A percentile compares a stretch with the other conserved stretches of the same genome.
phyloP scores from a whole-genome alignment of 2,888 invertebrate genomes.

The Cyaniris semiargus region DNA sequence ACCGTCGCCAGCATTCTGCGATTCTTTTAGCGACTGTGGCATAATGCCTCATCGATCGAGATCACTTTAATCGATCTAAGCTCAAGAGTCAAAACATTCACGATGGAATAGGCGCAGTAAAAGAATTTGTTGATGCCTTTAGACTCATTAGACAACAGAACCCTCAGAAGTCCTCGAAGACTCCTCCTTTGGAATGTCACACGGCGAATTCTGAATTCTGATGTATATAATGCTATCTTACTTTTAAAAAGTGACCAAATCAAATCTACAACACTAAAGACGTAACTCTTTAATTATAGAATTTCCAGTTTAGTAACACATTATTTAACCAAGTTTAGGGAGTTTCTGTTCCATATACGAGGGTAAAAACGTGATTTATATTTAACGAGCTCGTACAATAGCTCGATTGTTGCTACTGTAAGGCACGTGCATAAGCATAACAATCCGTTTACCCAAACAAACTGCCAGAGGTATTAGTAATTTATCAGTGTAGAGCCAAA shows the following conservation, averaged over 20 bases:
- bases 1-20: background rate
- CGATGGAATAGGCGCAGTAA: background rate
- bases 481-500: background rate
- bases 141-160: too few relatives aligned
- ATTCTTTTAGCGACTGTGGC: background rate
- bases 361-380: conserved; percentile 2
- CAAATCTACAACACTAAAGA: background rate
- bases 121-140: background rate
- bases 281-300: background rate
- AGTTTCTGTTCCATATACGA: background rate
- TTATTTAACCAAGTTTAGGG: background rate
- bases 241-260: background rate
- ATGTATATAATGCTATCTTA: too few relatives aligned
- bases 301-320: background rate
- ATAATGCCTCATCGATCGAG: background rate
- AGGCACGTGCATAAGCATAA: conserved; percentile 39
- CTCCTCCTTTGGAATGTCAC: too few relatives aligned
- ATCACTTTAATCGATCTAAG: background rate
- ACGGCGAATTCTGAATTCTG: too few relatives aligned
- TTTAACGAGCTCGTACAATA: conserved; percentile 15
- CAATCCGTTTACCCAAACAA: conserved; percentile 40
- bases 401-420: conserved; percentile 2
- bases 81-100: background rate
- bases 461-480: conserved; percentile 1
- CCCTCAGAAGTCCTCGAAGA: too few relatives aligned